Evolutionary conservation across 2,797 vertebrate genomes (phyloP).

Genomic region (Phrynocephalus guinanensis): DNA sequence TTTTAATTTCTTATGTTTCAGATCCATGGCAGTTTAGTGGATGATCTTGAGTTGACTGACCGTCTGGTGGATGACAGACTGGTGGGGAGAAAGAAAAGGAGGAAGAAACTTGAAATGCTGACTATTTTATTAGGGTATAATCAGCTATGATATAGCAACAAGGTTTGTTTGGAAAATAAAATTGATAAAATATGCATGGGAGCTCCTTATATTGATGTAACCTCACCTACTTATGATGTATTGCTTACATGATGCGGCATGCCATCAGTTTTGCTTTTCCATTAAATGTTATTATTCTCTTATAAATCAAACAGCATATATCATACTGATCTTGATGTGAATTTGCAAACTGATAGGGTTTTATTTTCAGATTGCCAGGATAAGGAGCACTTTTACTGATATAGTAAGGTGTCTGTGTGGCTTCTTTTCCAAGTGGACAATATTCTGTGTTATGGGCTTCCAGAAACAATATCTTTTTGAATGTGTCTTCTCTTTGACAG

Average conservation of each 20-base stretch:
- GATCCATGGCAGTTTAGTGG: background rate
- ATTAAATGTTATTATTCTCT: conserved; percentile 15
- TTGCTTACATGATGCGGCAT: conserved; percentile 4
- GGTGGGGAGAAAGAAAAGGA: background rate
- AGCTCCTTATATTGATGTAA: conserved; percentile 15
- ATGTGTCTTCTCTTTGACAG: too few species aligned
- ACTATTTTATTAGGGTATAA: conserved; percentile 22
- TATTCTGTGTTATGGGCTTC: too few species aligned
- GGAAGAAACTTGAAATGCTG: background rate
- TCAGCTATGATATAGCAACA: conserved; percentile 16
- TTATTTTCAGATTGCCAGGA: background rate
- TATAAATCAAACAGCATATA: conserved; percentile 13
- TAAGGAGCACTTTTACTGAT: background rate
- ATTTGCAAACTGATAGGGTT: conserved; percentile 7
- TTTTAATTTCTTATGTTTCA: background rate
- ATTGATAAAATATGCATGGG: conserved; percentile 21
- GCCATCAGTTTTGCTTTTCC: conserved; percentile 2
- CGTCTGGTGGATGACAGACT: background rate
- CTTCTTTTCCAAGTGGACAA: too few species aligned
- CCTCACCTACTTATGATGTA: conserved; percentile 9
- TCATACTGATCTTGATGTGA: conserved; percentile 9
- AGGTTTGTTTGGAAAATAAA: conserved; percentile 18
- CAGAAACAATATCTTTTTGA: too few species aligned
- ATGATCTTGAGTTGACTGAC: background rate
- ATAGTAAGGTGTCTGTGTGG: background rate